Base-by-base conservation (phyloP, 2,113 vertebrate species). In the Coracopsis vasa region DNA sequence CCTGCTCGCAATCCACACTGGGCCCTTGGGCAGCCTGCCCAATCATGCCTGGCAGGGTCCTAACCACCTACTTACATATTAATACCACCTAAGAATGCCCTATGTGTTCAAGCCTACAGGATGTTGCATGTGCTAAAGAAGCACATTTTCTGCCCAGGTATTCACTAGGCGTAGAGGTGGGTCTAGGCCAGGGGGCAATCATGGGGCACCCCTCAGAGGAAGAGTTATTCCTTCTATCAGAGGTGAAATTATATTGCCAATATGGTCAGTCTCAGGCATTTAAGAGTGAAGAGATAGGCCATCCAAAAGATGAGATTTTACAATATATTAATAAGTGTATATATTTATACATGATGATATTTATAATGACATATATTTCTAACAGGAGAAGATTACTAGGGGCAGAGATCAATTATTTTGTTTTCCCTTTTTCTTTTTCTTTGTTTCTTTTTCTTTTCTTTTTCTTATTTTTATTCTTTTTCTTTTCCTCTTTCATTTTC, bases 21-120 rank as follows among this genome's bases (percentile, higher is more conserved):
- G 24, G 51, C 65, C 84, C 73, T 72, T 47, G 93, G 94, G 94
- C 95, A 95, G 61, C 11, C 39, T 89, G 94, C 94, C 96, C 96
- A 91, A 94, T 48, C 61, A 53, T 23, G 69, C 91, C 70, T 91
- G 93, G 86, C 93, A 92, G 86, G 84, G 51, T 51, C 82, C 56
- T 92, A 81, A 81, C 93, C 94, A 81, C 89, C 86, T 96, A 79
- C 93, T 79, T 81, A 89, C 77, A 92, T 89, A 94, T 94, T 91
- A 95, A 95, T 91, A 85, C 86, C 56, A 71, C 69, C 83, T 91
- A 92, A 96, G 94, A 95, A 95, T 92, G 80, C 78, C 51, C 27
- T 2, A 0, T 92, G 93, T 96, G 89, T 95, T 92, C 5, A 2
- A 77, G 77, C 67, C 80, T 65, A 86, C 7, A 2, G 84, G 84